These are phyloP conservation scores for Erebia ligea DNA, from an alignment of 2,888 invertebrate genomes.

Conservation along the genomic window DNA sequence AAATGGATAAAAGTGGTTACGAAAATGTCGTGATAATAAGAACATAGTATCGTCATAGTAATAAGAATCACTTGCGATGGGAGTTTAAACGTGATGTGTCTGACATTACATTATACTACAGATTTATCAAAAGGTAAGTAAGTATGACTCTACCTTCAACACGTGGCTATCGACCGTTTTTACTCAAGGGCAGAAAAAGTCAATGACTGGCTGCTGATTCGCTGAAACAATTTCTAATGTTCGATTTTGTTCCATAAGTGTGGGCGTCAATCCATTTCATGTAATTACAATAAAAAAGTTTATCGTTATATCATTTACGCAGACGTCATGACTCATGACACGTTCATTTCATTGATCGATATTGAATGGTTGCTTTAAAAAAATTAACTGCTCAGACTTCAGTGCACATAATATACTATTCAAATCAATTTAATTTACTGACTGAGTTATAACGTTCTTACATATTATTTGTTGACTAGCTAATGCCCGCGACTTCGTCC, in stretches of 20 bases:
- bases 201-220: constrained; percentile 36
- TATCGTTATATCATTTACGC: constrained; percentile 2
- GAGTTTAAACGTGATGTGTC: too few species aligned
- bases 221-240: constrained; percentile 37
- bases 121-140: too few species aligned
- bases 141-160: constrained; percentile 3
- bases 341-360: neutral
- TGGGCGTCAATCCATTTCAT: constrained; percentile 35
- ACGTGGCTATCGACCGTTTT: constrained; percentile 36
- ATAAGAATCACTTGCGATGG: too few species aligned
- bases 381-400: too few species aligned
- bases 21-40: too few species aligned
- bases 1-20: too few species aligned
- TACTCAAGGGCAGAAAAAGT: constrained; percentile 44
- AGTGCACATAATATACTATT: neutral
- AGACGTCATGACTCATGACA: neutral
- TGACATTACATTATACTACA: too few species aligned
- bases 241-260: constrained; percentile 32
- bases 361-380: neutral
- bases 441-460: too few species aligned
- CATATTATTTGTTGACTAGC: too few species aligned
- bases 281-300: constrained; percentile 15
- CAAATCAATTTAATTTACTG: neutral
- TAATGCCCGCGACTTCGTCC: too few species aligned
- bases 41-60: too few species aligned